These are phyloP conservation scores for Ranitomeya variabilis DNA, from an alignment of 2,113 vertebrate genomes.

Conservation along the genomic window DNA sequence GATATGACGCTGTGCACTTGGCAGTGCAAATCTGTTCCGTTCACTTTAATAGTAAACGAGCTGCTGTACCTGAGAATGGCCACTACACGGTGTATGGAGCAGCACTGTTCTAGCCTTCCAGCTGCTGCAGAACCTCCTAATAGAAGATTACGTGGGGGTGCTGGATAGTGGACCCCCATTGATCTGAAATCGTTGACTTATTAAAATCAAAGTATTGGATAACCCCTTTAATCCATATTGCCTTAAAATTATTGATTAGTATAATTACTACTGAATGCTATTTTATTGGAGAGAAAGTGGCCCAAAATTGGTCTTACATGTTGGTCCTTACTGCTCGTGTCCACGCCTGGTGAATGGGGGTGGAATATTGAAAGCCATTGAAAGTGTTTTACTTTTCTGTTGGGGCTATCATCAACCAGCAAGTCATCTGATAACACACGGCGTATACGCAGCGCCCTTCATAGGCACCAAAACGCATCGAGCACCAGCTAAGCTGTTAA, in stretches of 20 bases:
- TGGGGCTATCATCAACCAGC: not conserved
- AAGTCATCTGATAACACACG: not conserved
- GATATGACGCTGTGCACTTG: too few relatives aligned
- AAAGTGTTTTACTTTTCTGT: not conserved
- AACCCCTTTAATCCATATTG: not conserved
- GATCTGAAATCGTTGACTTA: too few relatives aligned
- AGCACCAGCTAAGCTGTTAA: slow-evolving; percentile 13
- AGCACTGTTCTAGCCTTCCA: too few relatives aligned
- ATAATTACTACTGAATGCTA: not conserved
- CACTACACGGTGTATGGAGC: too few relatives aligned
- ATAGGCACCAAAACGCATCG: not conserved
- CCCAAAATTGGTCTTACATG: not conserved
- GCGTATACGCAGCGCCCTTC: not conserved
- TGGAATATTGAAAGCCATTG: not conserved
- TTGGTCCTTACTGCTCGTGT: not conserved
- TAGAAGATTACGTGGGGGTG: too few relatives aligned
- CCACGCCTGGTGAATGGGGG: not conserved
- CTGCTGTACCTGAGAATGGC: too few relatives aligned
- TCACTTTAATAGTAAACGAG: too few relatives aligned
- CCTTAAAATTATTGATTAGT: not conserved
- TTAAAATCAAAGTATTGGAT: too few relatives aligned
- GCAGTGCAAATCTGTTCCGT: too few relatives aligned
- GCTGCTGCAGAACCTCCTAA: too few relatives aligned
- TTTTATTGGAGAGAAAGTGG: not conserved
- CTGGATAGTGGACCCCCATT: too few relatives aligned